Percentiles rank a stretch among this genome's conserved stretches.
phyloP scores from a whole-genome alignment of 2,888 invertebrate genomes.

The Drosophila prostipennis region DNA sequence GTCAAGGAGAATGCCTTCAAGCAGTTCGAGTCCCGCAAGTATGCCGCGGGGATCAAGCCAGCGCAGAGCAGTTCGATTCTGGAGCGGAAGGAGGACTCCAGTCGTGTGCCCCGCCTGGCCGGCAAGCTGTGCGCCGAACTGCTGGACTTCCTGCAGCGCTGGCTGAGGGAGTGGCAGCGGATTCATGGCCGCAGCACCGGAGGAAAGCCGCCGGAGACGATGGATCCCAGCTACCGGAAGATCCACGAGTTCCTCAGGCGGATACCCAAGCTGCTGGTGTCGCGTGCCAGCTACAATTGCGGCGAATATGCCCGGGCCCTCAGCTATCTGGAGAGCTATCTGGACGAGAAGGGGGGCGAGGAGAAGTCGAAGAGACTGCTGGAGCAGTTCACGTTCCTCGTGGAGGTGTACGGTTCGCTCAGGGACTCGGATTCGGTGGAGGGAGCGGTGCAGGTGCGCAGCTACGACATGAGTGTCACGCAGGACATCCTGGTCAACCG shows the following conservation, averaged over 20 bases:
- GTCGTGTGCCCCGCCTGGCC: slow-evolving; percentile 84
- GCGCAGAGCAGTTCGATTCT: neutral
- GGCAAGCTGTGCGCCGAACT: slow-evolving; percentile 89
- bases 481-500: slow-evolving; percentile 94
- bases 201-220: slow-evolving; percentile 71
- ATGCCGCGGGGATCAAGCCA: slow-evolving; percentile 48
- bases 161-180: slow-evolving; percentile 87
- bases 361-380: slow-evolving; percentile 85
- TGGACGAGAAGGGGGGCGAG: slow-evolving; percentile 84
- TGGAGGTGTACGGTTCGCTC: slow-evolving; percentile 93
- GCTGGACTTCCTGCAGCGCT: slow-evolving; percentile 90
- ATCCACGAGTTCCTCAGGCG: slow-evolving; percentile 83
- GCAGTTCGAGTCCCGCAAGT: slow-evolving; percentile 74
- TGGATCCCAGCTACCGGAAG: slow-evolving; percentile 80
- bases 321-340: slow-evolving; percentile 90
- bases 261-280: slow-evolving; percentile 88
- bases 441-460: slow-evolving; percentile 90
- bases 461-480: slow-evolving; percentile 90
- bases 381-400: slow-evolving; percentile 87
- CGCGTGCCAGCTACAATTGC: slow-evolving; percentile 90
- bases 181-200: slow-evolving; percentile 62
- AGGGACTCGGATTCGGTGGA: slow-evolving; percentile 96
- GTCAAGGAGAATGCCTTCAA: slow-evolving; percentile 59
- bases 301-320: slow-evolving; percentile 90
- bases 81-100: slow-evolving; percentile 47